Evolutionary conservation across 2,113 vertebrate species (phyloP).

Genomic region (Elachura formosa): DNA sequence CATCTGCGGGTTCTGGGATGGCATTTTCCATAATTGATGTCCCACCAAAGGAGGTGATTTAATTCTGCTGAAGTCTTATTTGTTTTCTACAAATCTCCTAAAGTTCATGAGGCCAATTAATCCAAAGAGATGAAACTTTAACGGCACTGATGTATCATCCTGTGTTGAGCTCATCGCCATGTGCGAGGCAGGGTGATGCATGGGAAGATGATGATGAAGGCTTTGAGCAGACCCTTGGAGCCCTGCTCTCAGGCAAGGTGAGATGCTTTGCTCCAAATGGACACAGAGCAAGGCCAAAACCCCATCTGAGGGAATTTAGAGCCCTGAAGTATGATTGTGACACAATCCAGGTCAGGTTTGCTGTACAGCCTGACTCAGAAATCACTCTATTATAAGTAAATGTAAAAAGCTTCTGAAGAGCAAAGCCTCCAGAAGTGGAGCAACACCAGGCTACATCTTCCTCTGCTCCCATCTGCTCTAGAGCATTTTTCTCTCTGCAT

Average conservation of each 20-base stretch:
- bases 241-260: neutral
- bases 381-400: neutral
- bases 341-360: neutral
- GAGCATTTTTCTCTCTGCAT: neutral
- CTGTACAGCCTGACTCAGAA: neutral
- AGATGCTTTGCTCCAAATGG: neutral
- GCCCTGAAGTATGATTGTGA: neutral
- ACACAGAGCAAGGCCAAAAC: neutral
- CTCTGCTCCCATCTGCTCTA: neutral
- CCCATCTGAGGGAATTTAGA: neutral
- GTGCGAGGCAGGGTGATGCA: neutral
- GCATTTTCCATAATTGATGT: neutral
- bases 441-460: neutral
- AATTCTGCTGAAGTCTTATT: neutral
- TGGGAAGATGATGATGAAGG: neutral
- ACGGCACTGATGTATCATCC: neutral
- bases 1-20: neutral
- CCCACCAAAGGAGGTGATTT: neutral
- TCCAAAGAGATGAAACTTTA: neutral
- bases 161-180: neutral
- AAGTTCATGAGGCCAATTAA: conserved; percentile 2
- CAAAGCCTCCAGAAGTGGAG: neutral
- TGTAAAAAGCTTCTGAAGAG: neutral
- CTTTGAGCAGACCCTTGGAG: neutral
- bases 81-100: neutral